Percentiles rank a stretch among this genome's conserved stretches.
Conservation (phyloP, 2,797 vertebrate species). For the Acridotheres tristis region DNA sequence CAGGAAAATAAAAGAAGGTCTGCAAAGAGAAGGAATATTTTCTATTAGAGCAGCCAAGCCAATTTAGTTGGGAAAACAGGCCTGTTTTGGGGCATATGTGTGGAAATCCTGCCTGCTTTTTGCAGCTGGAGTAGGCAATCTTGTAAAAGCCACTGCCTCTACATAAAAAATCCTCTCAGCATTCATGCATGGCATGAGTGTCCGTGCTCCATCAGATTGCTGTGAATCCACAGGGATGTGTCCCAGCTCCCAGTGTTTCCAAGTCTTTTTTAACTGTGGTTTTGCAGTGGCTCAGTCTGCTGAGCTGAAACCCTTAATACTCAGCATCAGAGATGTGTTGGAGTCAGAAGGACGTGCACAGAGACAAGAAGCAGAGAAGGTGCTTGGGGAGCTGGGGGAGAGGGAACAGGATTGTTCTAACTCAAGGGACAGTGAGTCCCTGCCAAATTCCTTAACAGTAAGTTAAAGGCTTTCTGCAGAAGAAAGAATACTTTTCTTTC, state of each 20-base stretch:
- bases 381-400: neutral
- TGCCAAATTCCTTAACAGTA: constrained; percentile 26
- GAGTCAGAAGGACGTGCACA: neutral
- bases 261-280: neutral
- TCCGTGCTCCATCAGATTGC: neutral
- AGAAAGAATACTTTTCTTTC: constrained; percentile 26
- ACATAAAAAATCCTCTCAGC: neutral
- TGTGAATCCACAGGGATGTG: neutral
- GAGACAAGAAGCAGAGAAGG: neutral
- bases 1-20: neutral
- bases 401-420: neutral
- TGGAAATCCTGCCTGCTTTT: neutral
- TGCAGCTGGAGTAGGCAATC: neutral
- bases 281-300: neutral
- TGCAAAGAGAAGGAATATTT: neutral
- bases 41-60: neutral
- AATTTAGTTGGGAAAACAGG: neutral
- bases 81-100: fast-evolving
- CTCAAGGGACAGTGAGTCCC: neutral
- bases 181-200: too few relatives aligned
- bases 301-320: neutral
- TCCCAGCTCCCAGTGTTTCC: neutral
- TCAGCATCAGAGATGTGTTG: neutral
- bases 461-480: neutral
- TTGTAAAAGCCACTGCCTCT: neutral